These are phyloP conservation scores for Nematopogon swammerdamellus DNA, from an alignment of 2,888 invertebrate genomes.

Conservation along the genomic window DNA sequence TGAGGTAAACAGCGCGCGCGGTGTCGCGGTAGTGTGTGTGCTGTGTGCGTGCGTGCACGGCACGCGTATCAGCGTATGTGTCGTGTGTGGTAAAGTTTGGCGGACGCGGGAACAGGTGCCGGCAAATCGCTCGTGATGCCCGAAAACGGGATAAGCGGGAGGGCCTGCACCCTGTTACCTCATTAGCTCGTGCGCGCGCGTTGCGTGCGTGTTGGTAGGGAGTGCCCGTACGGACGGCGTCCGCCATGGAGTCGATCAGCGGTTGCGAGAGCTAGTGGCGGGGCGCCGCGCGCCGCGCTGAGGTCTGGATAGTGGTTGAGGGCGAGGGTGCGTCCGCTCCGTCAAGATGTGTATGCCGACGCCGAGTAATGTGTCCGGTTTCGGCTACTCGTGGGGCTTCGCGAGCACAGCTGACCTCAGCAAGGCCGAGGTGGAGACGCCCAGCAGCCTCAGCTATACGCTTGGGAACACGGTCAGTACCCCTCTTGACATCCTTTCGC, in stretches of 20 bases:
- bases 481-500: too few species aligned
- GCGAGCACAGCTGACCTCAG: conserved; percentile 47
- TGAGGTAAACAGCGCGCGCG: not conserved
- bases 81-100: not conserved
- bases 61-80: not conserved
- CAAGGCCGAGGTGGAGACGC: conserved; percentile 49
- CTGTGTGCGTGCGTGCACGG: not conserved
- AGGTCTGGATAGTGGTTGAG: not conserved
- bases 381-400: conserved; percentile 53
- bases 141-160: not conserved
- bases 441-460: conserved; percentile 49
- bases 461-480: conserved; percentile 45
- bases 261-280: not conserved
- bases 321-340: conserved; percentile 9
- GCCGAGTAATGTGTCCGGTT: conserved; percentile 51
- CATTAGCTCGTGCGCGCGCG: not conserved
- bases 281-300: not conserved
- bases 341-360: conserved; percentile 55
- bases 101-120: not conserved
- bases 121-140: not conserved
- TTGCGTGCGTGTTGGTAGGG: not conserved
- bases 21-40: not conserved
- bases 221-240: not conserved
- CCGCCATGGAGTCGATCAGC: not conserved
- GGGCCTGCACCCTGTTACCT: too few species aligned